Evolutionary conservation across 2,113 vertebrate species (phyloP).

Genomic region (Psilopogon haemacephalus): DNA sequence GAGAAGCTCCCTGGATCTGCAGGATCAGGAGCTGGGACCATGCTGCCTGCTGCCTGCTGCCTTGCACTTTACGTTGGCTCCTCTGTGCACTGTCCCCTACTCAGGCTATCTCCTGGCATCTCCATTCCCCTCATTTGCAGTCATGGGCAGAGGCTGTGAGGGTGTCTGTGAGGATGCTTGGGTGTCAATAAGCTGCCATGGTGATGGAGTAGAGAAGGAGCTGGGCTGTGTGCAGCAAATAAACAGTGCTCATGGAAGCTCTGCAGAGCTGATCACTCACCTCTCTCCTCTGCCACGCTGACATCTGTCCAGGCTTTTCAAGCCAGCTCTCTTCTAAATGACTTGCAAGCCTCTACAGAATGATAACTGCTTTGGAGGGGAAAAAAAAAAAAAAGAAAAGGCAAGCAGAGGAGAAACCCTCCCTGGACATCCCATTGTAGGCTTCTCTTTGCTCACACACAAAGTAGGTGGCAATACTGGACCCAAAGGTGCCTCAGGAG

Average conservation of each 20-base stretch:
- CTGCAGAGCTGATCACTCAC: not conserved
- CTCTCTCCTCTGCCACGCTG: not conserved
- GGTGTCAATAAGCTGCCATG: not conserved
- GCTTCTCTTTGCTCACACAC: not conserved
- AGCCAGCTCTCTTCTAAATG: not conserved
- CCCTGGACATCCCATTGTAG: not conserved
- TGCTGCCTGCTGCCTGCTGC: not conserved
- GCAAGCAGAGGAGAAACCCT: not conserved
- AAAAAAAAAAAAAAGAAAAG: not conserved
- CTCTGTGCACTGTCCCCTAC: not conserved
- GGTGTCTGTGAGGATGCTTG: not conserved
- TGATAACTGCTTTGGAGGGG: not conserved
- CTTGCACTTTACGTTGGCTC: not conserved
- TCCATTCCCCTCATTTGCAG: not conserved
- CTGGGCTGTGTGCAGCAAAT: not conserved
- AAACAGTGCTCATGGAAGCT: not conserved
- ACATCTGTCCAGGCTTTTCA: not conserved
- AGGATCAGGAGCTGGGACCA: not conserved
- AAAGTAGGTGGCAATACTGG: not conserved
- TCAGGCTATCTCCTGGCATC: not conserved
- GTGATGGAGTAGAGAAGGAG: constrained; percentile 12
- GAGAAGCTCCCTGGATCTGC: too few relatives aligned
- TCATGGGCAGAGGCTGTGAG: not conserved
- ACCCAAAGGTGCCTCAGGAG: not conserved
- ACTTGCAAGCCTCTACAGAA: not conserved